A percentile compares a stretch with the other conserved stretches of the same genome.
Conservation (phyloP, 64 coral and sea anemone genomes). For the Pocillopora verrucosa region DNA sequence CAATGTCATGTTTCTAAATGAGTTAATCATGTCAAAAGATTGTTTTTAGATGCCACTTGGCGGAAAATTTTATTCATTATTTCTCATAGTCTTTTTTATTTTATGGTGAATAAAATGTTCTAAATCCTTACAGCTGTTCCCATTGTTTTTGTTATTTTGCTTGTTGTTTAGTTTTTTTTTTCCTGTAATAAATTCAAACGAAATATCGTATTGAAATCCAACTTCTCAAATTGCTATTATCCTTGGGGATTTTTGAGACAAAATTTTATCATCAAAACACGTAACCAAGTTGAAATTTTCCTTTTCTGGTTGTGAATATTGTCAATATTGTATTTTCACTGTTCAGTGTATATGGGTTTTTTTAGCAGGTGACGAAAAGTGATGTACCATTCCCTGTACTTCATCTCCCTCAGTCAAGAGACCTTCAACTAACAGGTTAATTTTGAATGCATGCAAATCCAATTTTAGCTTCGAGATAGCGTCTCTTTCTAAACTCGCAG, state of each 20-base stretch:
- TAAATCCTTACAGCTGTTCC: no score
- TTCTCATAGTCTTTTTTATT: no score
- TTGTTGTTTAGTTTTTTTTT: no score
- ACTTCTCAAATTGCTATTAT: background rate
- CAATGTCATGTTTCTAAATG: no score
- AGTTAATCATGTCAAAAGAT: no score
- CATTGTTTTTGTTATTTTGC: no score
- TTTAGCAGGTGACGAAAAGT: background rate
- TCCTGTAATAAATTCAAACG: background rate
- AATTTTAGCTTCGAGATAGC: constrained; percentile 3
- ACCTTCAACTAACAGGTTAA: background rate
- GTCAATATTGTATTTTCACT: background rate
- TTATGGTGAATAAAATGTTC: no score
- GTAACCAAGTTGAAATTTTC: background rate
- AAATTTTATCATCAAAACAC: background rate
- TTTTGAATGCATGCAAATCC: constrained; percentile 14
- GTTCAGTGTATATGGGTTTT: background rate
- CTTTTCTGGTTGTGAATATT: background rate
- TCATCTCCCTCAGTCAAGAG: background rate
- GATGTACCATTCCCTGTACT: background rate
- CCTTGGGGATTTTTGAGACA: background rate
- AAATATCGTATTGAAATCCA: background rate
- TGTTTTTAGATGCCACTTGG: no score
- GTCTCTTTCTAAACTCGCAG: background rate
- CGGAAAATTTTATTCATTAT: no score